Base-by-base conservation (phyloP, 1,140 invertebrate genomes). In the Drosophila pseudoobscura region DNA sequence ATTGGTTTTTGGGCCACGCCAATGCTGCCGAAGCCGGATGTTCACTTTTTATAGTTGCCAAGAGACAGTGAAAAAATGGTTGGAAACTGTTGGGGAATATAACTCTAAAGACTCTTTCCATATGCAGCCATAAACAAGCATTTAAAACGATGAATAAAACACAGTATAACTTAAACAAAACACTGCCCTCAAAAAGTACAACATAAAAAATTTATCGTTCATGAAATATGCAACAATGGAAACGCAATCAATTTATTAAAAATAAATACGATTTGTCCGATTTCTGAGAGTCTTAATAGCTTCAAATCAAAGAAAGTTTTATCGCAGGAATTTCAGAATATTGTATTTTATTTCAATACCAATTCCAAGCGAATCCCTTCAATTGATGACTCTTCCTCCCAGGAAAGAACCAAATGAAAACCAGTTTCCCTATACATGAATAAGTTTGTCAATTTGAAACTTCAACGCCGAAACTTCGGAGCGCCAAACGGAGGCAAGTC, bases 1-100 rank as follows among this genome's bases (percentile, higher is more conserved):
- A 84, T 83, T 78, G 79, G 75, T 54, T 65, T 39, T 56, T 59
- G 35, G 57, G 29, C 39, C 57, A 58, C 60, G 44, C 56, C 72
- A 56, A 2, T 49, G 49, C 43, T 41, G 55, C 51, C 50, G 20
- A 45, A 55, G 50, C 45, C 47, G 72, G 74, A 63, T 77, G 71
- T 77, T 35, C 62, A 77, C 31, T 70, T 72, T 78, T 65, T 52
- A 71, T 63, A 66, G 66, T 59, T 66, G 39, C 56, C 46, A 45
- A 35, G 46, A 59, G 57, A 69, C 43, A 39, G 29, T 6, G n/a
- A 61, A 50, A 17, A 59, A 70, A 50, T 5, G 47, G 41, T 39
- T 45, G 45, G 47, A 56, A 68, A 69, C 41, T 56, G 49, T 20
- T 31, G 9, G 22, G 20, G 51, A 17, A 56, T 49, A 56, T 31